Base-by-base conservation (phyloP, 2,797 vertebrate genomes). In the Tiaroga cobitis region DNA sequence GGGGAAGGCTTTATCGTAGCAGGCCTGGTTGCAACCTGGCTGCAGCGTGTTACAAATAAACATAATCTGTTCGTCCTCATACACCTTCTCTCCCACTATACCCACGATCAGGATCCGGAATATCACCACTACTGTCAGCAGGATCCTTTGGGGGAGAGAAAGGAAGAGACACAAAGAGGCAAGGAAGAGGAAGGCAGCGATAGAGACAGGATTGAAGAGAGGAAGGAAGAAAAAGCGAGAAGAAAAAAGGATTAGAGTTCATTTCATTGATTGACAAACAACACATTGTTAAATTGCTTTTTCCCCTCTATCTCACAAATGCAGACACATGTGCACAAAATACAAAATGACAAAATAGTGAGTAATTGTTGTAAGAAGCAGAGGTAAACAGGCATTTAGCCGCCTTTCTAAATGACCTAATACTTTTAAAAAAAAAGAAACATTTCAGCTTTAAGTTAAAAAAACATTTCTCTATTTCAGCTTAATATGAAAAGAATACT, bases 91-190 rank as follows among this genome's bases (percentile, higher is more conserved):
- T 0, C 97, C 97, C 85, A 97, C 97, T 63, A 97, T 97, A 78
- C 96, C 97, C 54, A 97, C 97, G 29, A 98, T 97, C 19, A 98
- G 93, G 90, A 97, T 97, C 59, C 97, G 96, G 94, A 98, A 98
- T 83, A 98, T 98, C 79, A 98, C 97, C 89, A 98, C 97, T 91
- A 98, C 97, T 1, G 97, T 98, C 94, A 98, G 95, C 93, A 98
- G 95, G 92, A 98, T 98, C 95, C 97, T 97, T 92, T 90, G 19
- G 21, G 39, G 9, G 10, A 39, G 39, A 68, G 37, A 78, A n/a
- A 68, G n/a, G 43, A 39, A 26, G n/a, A 75, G 74, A 86, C 5
- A 77, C 51, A 80, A 46, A 88, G 24, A 74, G 10, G 37, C 41
- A 82, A 21, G 29, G 29, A 61, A 85, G 63, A 32, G 73, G 39